phyloP scores from a whole-genome alignment of 2,888 invertebrate genomes.

The Mimumesa dahlbomi region DNA sequence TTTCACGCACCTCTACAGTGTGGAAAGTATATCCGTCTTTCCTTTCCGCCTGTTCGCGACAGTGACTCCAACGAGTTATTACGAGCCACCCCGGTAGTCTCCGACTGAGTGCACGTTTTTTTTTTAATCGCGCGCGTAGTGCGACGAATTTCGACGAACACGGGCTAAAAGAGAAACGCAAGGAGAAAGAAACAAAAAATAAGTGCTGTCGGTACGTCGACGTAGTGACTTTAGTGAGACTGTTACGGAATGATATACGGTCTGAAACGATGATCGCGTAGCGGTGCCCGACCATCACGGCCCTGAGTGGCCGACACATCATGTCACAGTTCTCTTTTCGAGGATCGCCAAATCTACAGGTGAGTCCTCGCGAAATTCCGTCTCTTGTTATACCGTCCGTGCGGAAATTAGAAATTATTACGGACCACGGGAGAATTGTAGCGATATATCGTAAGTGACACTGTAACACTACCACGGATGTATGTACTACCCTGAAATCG shows the following conservation, averaged over 20 bases:
- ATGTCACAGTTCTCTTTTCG: constrained; percentile 87
- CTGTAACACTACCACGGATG: no score
- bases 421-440: no score
- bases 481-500: no score
- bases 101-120: no score
- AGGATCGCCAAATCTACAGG: constrained; percentile 86
- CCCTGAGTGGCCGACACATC: constrained; percentile 83
- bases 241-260: constrained; percentile 44
- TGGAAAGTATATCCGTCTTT: neutral
- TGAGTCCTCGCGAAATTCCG: constrained; percentile 72
- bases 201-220: neutral
- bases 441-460: no score
- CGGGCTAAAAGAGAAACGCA: neutral
- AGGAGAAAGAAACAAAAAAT: constrained; percentile 2
- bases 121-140: constrained; percentile 5
- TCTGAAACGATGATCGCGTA: constrained; percentile 77
- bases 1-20: constrained; percentile 18
- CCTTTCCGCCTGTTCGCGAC: constrained; percentile 16
- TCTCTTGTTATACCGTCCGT: no score
- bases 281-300: constrained; percentile 76
- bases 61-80: neutral
- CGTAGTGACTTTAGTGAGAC: constrained; percentile 36
- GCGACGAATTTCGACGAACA: no score
- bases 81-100: neutral
- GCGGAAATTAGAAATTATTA: no score